Conservation (phyloP, 1,140 invertebrate species). For the Harpegnathos saltator region DNA sequence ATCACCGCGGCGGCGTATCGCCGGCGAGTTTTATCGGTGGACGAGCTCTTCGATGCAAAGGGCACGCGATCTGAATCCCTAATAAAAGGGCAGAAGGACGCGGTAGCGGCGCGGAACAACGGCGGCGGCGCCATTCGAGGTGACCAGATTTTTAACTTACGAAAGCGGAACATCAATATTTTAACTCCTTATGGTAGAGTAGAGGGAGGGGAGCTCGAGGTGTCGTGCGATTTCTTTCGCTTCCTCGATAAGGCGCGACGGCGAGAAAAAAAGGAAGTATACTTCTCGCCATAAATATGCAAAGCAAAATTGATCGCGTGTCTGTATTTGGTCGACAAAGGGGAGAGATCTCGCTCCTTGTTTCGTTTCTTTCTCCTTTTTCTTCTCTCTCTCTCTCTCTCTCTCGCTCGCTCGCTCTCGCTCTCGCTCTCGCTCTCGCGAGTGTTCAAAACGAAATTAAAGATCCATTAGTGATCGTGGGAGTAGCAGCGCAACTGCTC, state of each 20-base stretch:
- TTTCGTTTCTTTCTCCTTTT: no score
- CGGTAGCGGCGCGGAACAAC: background rate
- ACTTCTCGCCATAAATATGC: no score
- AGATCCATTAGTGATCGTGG: slow-evolving; percentile 20
- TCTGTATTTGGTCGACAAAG: no score
- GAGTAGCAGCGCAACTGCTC: slow-evolving; percentile 5
- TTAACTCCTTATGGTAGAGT: background rate
- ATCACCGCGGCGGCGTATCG: slow-evolving; percentile 24
- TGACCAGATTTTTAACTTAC: slow-evolving; percentile 13
- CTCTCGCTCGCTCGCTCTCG: no score
- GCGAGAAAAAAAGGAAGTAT: no score
- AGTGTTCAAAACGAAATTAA: background rate
- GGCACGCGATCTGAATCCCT: slow-evolving; percentile 54
- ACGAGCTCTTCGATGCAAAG: slow-evolving; percentile 33
- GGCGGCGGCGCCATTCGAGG: background rate
- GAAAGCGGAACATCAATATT: background rate
- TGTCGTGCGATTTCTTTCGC: no score
- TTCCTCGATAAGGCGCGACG: background rate
- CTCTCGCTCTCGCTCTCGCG: no score
- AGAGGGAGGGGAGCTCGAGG: no score
- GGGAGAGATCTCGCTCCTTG: no score
- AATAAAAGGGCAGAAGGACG: slow-evolving; percentile 57
- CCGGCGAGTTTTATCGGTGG: slow-evolving; percentile 21
- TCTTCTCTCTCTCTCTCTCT: no score
- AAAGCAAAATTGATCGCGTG: no score